Evolutionary conservation across 2,113 vertebrate genomes (phyloP), one percentile per base, ranked within the genome.

Genomic region (Delphinapterus leucas): DNA sequence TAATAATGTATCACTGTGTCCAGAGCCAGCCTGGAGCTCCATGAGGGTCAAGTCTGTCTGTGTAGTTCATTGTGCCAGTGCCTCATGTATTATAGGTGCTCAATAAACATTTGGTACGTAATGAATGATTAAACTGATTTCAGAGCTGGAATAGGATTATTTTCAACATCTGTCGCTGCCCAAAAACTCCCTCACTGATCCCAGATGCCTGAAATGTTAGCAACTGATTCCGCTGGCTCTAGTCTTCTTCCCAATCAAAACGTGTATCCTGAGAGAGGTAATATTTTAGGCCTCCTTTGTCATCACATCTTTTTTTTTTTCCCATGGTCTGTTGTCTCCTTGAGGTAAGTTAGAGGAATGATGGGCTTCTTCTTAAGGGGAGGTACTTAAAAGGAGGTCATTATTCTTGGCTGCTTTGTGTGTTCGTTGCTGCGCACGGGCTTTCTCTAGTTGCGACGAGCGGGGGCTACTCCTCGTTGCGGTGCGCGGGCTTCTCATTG

Each of bases 41-140:
- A 6, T 8, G 1, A 65, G 36, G 53, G 3, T 17, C 31, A 0
- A 21, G 67, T 9, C 36, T 3, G 2, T 84, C 31, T 28, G 4
- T 63, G 44, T 11, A 44, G 4, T n/a, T 38, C n/a, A 53, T 7
- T 47, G 21, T 60, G n/a, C 7, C 47, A 18, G 36, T 13, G 21
- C 86, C 77, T 53, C 58, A 8, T 5, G 44, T 13, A 5, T 17
- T 8, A 14, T 7, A 47, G 18, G 38, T 20, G 11, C 65, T 86
- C 53, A 11, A 5, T 60, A 33, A 44, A 67, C 58, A 49, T 31
- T 23, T 76, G 41, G 21, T 88, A 88, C 73, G 63, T 74, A 14
- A 49, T 12, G 18, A 60, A 23, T 33, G 21, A 38, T 0, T 55
- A 23, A 26, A 28, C 6, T 25, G 38, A 86, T 33, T 60, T 90